Evolutionary conservation across 2,888 invertebrate species (phyloP), one percentile per base, ranked within the genome.

Genomic region (Cephus pygmeus): DNA sequence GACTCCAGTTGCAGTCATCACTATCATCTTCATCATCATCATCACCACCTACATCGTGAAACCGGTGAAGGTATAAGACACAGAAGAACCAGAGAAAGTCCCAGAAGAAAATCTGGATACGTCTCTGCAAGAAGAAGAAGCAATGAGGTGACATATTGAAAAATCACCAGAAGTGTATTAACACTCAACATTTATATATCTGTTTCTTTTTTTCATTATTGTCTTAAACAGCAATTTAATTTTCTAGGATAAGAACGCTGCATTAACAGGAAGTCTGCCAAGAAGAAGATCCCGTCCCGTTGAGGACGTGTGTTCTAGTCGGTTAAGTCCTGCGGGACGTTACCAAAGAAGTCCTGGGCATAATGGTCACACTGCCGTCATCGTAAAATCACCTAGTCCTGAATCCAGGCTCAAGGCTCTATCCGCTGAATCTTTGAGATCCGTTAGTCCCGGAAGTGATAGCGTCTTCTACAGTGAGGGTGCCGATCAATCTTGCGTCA

Each of bases 401-500:
- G 93, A 94, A 81, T 89, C 92, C 15, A 92, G 94, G 83, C 91
- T 96, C 76, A 97, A 97, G 92, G 96, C 97, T 12, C 93, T 97
- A 80, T 97, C 97, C 85, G 96, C 96, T 73, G 97, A 97, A 92
- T 97, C 97, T 1, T 92, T 97, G 77, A 94, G 97, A 75, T 97
- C 97, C n/a, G 97, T 96, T 69, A 97, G 97, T 87, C 97, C 97
- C 4, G 97, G 97, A 34, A 97, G 97, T 83, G 97, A 97, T 91
- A 97, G 96, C 79, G 97, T 97, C 35, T 97, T 97, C 92, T 97
- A 97, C 92, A 96, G 96, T 88, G 97, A 97, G 90, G 94, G 93
- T 83, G 94, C 94, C 15, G 95, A 95, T 89, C 93, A 93, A 77
- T 88, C 88, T 33, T 92, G 92, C 80, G 71, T 77, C 9, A 23